phyloP scores from a whole-genome alignment of 2,888 invertebrate species.

The Eilema griseolum region DNA sequence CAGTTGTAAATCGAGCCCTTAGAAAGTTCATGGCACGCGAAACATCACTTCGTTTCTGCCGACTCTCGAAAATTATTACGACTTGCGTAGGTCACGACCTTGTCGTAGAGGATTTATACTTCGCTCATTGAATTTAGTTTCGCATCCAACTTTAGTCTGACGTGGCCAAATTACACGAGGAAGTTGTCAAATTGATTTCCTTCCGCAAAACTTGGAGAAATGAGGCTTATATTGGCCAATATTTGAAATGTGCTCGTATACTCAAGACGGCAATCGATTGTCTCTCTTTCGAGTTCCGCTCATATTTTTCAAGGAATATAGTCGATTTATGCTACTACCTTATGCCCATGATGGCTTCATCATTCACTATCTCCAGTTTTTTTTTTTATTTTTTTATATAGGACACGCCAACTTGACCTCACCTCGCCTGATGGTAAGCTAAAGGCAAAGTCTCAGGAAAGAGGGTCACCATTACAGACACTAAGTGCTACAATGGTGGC shows the following conservation, averaged over 20 bases:
- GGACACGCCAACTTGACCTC: too few relatives aligned
- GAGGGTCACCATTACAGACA: too few relatives aligned
- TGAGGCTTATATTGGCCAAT: not conserved
- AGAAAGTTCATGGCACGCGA: too few relatives aligned
- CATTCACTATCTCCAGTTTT: too few relatives aligned
- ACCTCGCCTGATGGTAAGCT: too few relatives aligned
- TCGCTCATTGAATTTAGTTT: not conserved
- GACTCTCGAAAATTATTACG: not conserved
- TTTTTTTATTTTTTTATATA: too few relatives aligned
- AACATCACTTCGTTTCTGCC: not conserved
- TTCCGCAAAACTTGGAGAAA: not conserved
- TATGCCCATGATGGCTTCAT: too few relatives aligned
- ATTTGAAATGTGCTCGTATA: not conserved
- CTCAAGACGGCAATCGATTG: not conserved
- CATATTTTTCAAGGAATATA: not conserved
- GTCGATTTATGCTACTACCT: not conserved
- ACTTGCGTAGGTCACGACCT: not conserved
- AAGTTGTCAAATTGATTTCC: not conserved
- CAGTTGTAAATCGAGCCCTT: too few relatives aligned
- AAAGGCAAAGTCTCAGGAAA: too few relatives aligned
- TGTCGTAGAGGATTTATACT: not conserved
- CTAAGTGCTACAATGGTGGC: too few relatives aligned
- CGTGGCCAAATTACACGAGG: conserved; percentile 1
- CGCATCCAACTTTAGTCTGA: not conserved
- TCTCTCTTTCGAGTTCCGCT: not conserved